Conservation (phyloP, 2,113 vertebrate species). For the Carassius auratus region DNA sequence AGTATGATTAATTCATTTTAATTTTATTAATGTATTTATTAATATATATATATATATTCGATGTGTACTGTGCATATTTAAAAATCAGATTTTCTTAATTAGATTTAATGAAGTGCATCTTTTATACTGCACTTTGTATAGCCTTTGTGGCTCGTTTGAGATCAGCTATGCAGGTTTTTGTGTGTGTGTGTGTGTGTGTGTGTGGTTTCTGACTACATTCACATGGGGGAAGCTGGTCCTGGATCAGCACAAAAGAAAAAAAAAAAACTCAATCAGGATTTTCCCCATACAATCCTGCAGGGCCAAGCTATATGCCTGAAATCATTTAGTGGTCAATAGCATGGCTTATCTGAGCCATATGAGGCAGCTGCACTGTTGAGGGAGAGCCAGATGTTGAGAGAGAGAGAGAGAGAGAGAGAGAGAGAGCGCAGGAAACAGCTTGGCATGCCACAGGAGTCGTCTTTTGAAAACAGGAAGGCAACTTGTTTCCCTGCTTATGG, state of each 20-base stretch:
- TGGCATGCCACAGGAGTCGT: constrained; percentile 81
- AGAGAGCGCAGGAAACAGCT: constrained; percentile 72
- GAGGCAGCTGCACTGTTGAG: constrained; percentile 68
- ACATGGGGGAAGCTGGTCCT: constrained; percentile 11
- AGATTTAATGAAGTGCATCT: neutral
- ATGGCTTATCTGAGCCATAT: constrained; percentile 57
- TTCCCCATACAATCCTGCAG: constrained; percentile 14
- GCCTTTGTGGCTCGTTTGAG: neutral
- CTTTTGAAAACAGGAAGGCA: constrained; percentile 93
- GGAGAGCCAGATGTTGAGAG: constrained; percentile 78
- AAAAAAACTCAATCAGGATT: neutral
- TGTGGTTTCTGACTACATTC: neutral
- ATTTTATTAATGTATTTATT: no score
- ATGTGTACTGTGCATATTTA: neutral
- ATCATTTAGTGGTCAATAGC: constrained; percentile 49
- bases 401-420: constrained; percentile 58
- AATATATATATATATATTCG: no score
- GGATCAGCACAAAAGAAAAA: constrained; percentile 7
- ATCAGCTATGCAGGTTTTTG: neutral
- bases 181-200: no score
- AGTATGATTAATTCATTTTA: no score
- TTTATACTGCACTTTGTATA: neutral
- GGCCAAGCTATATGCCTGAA: constrained; percentile 31
- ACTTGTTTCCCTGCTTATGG: constrained; percentile 84
- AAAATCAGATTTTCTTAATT: neutral